phyloP scores from a whole-genome alignment of 2,888 invertebrate species.

The Serripes groenlandicus region DNA sequence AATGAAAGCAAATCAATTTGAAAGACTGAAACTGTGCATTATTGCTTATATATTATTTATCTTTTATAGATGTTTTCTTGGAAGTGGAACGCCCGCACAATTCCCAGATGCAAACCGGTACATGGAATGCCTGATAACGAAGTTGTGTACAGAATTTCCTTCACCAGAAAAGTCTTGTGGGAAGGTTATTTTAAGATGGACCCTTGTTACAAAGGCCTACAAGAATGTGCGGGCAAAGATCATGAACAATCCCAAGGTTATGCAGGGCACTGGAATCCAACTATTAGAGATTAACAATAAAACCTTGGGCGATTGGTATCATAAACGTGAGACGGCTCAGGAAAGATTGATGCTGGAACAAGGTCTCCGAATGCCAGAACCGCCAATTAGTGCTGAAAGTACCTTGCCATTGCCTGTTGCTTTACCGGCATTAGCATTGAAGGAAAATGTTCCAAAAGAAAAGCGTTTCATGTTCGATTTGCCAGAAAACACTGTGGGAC shows the following conservation, averaged over 20 bases:
- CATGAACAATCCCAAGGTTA: constrained; percentile 18
- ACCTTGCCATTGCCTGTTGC: constrained; percentile 5
- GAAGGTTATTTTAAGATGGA: constrained; percentile 22
- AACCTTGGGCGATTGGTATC: constrained; percentile 37
- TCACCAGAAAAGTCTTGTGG: constrained; percentile 24
- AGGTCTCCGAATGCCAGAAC: constrained; percentile 30
- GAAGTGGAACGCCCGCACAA: constrained; percentile 32
- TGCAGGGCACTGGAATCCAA: constrained; percentile 9
- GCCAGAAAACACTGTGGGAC: neutral
- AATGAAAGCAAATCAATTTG: too few species aligned
- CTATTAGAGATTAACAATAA: constrained; percentile 39
- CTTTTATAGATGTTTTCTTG: constrained; percentile 35
- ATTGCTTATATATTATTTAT: too few species aligned
- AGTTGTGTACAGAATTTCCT: constrained; percentile 30
- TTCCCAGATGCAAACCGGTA: constrained; percentile 40
- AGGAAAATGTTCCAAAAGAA: neutral
- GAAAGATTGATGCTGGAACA: constrained; percentile 49
- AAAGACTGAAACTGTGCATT: too few species aligned
- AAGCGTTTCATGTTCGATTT: neutral
- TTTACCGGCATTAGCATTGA: neutral
- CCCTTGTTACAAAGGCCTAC: constrained; percentile 23
- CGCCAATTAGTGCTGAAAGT: constrained; percentile 14
- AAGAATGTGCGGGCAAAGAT: constrained; percentile 22
- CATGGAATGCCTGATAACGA: constrained; percentile 32
- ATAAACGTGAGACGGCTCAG: constrained; percentile 16